Conservation (phyloP, 2,797 vertebrate species). For the Lagodon rhomboides region DNA sequence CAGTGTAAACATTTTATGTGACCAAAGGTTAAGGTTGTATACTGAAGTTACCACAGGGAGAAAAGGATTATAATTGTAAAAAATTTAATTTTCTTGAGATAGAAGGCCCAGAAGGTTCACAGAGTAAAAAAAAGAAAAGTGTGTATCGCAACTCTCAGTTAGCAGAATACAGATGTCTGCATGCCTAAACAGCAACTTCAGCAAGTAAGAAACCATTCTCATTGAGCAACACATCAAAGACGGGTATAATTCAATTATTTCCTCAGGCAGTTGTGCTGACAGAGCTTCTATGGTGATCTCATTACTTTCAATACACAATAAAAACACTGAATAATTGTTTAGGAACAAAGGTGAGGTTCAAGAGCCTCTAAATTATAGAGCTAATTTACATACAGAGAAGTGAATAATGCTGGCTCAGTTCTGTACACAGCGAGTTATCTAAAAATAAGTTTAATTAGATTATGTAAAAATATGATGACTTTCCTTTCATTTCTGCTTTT, state of each 20-base stretch:
- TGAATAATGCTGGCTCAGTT: neutral
- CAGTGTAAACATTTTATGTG: neutral
- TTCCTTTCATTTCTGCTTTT: conserved; percentile 42
- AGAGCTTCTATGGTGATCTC: neutral
- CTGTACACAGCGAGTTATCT: neutral
- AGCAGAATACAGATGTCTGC: too few relatives aligned
- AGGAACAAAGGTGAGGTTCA: neutral
- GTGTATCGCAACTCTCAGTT: too few relatives aligned
- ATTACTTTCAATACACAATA: neutral
- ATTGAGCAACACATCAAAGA: neutral
- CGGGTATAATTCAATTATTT: neutral
- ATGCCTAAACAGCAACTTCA: neutral
- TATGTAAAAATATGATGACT: neutral
- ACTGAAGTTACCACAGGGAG: neutral
- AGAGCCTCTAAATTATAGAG: neutral
- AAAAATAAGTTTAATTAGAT: neutral
- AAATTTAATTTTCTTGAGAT: too few relatives aligned
- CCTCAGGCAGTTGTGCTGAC: too few relatives aligned
- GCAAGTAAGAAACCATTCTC: neutral
- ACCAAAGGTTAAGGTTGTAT: neutral
- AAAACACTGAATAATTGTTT: neutral
- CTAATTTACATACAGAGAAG: neutral
- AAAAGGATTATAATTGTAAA: neutral
- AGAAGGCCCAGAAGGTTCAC: neutral
- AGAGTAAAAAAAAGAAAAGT: too few relatives aligned